Evolutionary conservation across 1,140 invertebrate genomes (phyloP).

Genomic region (Drosophila pseudoobscura): DNA sequence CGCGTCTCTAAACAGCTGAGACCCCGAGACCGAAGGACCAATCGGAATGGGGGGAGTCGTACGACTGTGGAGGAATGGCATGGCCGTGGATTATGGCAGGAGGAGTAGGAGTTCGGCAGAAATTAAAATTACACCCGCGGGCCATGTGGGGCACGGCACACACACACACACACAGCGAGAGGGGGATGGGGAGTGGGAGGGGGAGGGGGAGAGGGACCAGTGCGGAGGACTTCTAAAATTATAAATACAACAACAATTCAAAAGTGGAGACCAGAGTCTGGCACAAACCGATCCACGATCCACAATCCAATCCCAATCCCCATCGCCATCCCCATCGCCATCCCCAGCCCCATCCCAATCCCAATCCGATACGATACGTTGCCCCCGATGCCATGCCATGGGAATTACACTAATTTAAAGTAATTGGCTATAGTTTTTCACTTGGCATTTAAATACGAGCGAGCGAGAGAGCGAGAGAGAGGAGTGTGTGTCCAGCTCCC

Average conservation of each 20-base stretch:
- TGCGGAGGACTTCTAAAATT: slow-evolving; percentile 60
- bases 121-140: slow-evolving; percentile 83
- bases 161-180: too few relatives aligned
- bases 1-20: slow-evolving; percentile 73
- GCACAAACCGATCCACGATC: slow-evolving; percentile 2
- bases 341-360: slow-evolving; percentile 44
- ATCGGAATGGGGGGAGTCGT: slow-evolving; percentile 19
- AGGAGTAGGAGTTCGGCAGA: slow-evolving; percentile 36
- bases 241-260: slow-evolving; percentile 64
- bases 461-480: not conserved
- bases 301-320: slow-evolving; percentile 41
- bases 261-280: slow-evolving; percentile 1
- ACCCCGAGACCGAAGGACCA: slow-evolving; percentile 26
- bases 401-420: slow-evolving; percentile 83
- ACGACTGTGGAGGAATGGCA: slow-evolving; percentile 1
- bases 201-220: slow-evolving; percentile 10
- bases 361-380: too few relatives aligned
- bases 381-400: slow-evolving; percentile 53
- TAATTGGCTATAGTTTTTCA: slow-evolving; percentile 83
- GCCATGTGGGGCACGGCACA: slow-evolving; percentile 39
- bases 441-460: slow-evolving; percentile 79
- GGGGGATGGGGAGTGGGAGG: too few relatives aligned
- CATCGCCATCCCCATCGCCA: slow-evolving; percentile 55
- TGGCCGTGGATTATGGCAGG: slow-evolving; percentile 3
- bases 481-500: slow-evolving; percentile 37